These are phyloP conservation scores for Bombylius major DNA, from an alignment of 2,888 invertebrate genomes.

Conservation along the genomic window DNA sequence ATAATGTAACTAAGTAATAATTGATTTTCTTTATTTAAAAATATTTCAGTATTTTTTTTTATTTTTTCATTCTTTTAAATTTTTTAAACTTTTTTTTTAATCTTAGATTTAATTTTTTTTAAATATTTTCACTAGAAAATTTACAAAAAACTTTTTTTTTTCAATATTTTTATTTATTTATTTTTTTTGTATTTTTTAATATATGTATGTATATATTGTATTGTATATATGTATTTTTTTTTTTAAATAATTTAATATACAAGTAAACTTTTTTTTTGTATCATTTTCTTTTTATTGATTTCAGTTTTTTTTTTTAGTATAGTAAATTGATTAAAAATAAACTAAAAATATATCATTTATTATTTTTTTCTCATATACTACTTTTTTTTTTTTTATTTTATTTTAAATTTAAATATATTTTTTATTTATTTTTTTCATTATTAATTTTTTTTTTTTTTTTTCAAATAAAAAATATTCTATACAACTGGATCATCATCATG, in stretches of 20 bases:
- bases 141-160: constrained; percentile 2
- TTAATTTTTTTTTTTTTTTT: constrained; percentile 14
- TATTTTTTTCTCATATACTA: constrained; percentile 11
- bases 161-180: background rate
- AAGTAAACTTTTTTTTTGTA: background rate
- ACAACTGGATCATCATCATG: constrained; percentile 36
- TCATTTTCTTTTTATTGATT: background rate
- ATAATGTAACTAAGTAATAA: no score
- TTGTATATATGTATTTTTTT: constrained; percentile 1
- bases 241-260: background rate
- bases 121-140: constrained; percentile 7
- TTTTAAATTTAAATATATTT: constrained; percentile 9
- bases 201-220: background rate
- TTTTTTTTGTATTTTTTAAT: constrained; percentile 2
- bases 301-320: background rate
- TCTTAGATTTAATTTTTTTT: background rate
- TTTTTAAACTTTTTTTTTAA: background rate
- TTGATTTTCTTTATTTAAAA: no score
- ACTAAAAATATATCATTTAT: background rate
- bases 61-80: background rate
- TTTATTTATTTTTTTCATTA: constrained; percentile 16
- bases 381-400: constrained; percentile 12
- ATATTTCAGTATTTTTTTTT: no score
- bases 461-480: constrained; percentile 20
- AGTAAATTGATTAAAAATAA: background rate